A percentile compares a stretch with the other conserved stretches of the same genome.
Conservation (phyloP, 2,113 vertebrate species). For the Oryzias woworae region DNA sequence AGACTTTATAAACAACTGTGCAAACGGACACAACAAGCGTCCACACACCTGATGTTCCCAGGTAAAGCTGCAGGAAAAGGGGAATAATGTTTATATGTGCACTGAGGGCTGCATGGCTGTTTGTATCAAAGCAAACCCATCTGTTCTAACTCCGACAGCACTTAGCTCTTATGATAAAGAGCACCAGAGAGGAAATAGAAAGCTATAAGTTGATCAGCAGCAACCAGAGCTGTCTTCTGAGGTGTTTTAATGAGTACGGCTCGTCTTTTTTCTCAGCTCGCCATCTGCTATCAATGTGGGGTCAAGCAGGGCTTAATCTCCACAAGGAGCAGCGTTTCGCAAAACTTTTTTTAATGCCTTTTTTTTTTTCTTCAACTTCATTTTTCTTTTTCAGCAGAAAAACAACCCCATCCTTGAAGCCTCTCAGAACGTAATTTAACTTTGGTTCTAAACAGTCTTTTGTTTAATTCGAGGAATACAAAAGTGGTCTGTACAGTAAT, state of each 20-base stretch:
- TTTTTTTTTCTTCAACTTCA: conserved; percentile 12
- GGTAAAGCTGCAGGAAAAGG: conserved; percentile 12
- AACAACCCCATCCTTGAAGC: no score
- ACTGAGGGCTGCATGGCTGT: conserved; percentile 36
- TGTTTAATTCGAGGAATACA: not conserved
- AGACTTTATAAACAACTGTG: conserved; percentile 63
- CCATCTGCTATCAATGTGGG: conserved; percentile 66
- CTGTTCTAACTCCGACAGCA: conserved; percentile 48
- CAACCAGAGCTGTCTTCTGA: conserved; percentile 47
- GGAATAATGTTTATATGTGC: conserved; percentile 44
- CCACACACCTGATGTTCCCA: conserved; percentile 22
- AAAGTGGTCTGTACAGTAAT: conserved; percentile 20
- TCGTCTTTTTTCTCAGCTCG: conserved; percentile 45
- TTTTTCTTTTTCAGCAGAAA: conserved; percentile 49
- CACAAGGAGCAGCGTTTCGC: conserved; percentile 31
- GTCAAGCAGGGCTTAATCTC: conserved; percentile 52
- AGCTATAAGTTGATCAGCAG: conserved; percentile 67
- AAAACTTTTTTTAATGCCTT: conserved; percentile 8
- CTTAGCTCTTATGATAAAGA: conserved; percentile 43
- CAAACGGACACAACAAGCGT: conserved; percentile 38
- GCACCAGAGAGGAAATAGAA: conserved; percentile 47
- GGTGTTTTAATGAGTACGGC: conserved; percentile 61
- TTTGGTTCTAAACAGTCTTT: no score
- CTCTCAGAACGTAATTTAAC: no score
- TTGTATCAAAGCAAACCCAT: conserved; percentile 49